Evolutionary conservation across 2,888 invertebrate genomes (phyloP).

Genomic region (Dorcus parallelipipedus): DNA sequence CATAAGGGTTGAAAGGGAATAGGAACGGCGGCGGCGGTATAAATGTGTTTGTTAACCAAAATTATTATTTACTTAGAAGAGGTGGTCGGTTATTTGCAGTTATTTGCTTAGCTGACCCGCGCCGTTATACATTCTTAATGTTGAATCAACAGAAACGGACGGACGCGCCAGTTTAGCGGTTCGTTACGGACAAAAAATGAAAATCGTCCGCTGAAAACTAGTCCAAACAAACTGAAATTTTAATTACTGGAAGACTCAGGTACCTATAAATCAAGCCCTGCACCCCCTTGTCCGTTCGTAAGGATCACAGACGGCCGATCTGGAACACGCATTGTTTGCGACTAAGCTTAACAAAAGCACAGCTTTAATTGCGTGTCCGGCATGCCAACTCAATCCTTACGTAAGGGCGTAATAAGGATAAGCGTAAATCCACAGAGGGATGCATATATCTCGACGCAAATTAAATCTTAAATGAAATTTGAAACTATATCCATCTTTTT

Average conservation of each 20-base stretch:
- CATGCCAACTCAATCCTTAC: constrained; percentile 9
- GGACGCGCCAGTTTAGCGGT: neutral
- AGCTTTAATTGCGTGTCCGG: constrained; percentile 42
- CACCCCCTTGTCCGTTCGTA: constrained; percentile 39
- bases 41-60: constrained; percentile 51
- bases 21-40: constrained; percentile 25
- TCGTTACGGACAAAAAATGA: neutral
- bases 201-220: neutral
- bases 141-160: constrained; percentile 42
- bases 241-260: constrained; percentile 46
- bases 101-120: constrained; percentile 46
- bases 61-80: constrained; percentile 52
- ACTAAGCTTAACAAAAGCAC: constrained; percentile 44
- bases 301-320: constrained; percentile 39
- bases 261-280: constrained; percentile 42
- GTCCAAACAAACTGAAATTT: constrained; percentile 37
- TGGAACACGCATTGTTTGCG: constrained; percentile 45
- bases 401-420: constrained; percentile 8
- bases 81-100: constrained; percentile 43
- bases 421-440: constrained; percentile 40
- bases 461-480: constrained; percentile 52
- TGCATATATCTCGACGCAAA: constrained; percentile 46
- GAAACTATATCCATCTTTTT: constrained; percentile 43
- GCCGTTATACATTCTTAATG: constrained; percentile 48
- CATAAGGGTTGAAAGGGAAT: constrained; percentile 12